These are phyloP conservation scores for Ceyx cyanopectus DNA, from an alignment of 2,113 vertebrate genomes.

Conservation along the genomic window DNA sequence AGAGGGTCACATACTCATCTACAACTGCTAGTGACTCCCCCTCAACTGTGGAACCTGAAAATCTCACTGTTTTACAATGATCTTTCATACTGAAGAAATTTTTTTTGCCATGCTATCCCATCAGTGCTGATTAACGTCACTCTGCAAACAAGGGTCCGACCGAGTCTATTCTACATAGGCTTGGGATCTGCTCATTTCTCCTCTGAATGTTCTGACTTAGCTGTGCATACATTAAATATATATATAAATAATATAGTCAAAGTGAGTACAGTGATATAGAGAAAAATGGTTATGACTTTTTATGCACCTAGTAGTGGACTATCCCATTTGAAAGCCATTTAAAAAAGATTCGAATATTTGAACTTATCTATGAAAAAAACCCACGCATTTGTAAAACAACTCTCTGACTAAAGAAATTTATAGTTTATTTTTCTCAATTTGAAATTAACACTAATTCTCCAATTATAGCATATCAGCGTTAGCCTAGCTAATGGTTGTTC, in stretches of 20 bases:
- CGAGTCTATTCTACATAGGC: not conserved
- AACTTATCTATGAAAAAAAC: not conserved
- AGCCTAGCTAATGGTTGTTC: not conserved
- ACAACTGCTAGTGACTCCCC: not conserved
- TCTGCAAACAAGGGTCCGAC: not conserved
- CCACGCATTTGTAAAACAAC: not conserved
- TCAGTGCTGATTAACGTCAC: slow-evolving; percentile 28
- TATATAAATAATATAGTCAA: not conserved
- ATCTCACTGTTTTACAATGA: slow-evolving; percentile 23
- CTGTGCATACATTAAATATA: not conserved
- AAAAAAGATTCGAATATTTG: not conserved
- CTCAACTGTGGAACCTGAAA: not conserved
- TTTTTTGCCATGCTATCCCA: slow-evolving; percentile 15
- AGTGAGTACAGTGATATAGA: not conserved
- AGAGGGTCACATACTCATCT: slow-evolving; percentile 3
- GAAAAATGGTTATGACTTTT: not conserved
- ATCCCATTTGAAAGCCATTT: not conserved
- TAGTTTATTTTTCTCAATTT: not conserved
- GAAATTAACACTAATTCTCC: not conserved
- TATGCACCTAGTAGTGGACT: not conserved
- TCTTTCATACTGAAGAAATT: slow-evolving; percentile 23
- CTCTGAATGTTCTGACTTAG: not conserved
- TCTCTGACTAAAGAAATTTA: not conserved
- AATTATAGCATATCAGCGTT: not conserved
- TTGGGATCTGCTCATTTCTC: not conserved